Conservation (phyloP, 2,797 vertebrate genomes). For the Discoglossus pictus region DNA sequence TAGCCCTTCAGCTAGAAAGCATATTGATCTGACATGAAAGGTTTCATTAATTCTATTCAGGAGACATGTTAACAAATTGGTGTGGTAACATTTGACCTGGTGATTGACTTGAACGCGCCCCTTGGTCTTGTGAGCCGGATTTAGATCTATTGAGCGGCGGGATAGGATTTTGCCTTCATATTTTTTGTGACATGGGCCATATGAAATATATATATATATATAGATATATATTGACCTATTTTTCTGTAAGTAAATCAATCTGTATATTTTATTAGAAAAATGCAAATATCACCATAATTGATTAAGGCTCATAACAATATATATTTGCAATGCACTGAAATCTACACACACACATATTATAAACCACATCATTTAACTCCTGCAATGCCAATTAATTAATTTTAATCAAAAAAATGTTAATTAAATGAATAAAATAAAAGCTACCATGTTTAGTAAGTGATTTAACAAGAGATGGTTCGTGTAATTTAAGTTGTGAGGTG, state of each 20-base stretch:
- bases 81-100: constrained; percentile 48
- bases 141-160: constrained; percentile 27
- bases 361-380: too few species aligned
- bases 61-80: constrained; percentile 45
- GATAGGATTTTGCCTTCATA: constrained; percentile 24
- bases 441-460: too few species aligned
- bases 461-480: too few species aligned
- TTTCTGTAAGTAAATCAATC: constrained; percentile 10
- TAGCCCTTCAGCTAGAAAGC: constrained; percentile 49
- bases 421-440: too few species aligned
- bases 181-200: constrained; percentile 16
- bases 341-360: too few species aligned
- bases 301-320: background rate
- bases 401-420: too few species aligned
- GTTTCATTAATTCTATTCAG: constrained; percentile 56
- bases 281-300: constrained; percentile 1
- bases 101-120: constrained; percentile 20
- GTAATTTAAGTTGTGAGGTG: too few species aligned
- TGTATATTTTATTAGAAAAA: constrained; percentile 25
- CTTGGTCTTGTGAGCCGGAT: constrained; percentile 42
- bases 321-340: too few species aligned
- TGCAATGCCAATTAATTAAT: too few species aligned
- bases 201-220: too few species aligned
- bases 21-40: constrained; percentile 54
- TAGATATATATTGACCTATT: constrained; percentile 35